phyloP scores from a whole-genome alignment of 2,888 invertebrate species.

The Seira musarum region DNA sequence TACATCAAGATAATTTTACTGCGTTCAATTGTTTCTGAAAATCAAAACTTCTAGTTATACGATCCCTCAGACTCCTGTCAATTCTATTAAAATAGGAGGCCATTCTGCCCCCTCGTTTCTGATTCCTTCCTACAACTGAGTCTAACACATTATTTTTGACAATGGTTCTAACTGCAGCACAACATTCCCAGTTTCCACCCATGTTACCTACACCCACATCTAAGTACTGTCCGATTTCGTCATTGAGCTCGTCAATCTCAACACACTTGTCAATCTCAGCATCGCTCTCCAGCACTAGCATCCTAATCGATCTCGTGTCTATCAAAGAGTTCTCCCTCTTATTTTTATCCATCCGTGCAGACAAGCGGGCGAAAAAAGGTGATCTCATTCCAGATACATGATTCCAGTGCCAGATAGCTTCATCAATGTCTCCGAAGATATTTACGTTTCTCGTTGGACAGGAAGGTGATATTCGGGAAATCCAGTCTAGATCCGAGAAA shows the following conservation, averaged over 20 bases:
- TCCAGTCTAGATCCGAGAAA: slow-evolving; percentile 46
- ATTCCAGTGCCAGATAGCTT: slow-evolving; percentile 38
- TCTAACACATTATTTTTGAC: slow-evolving; percentile 58
- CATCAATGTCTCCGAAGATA: slow-evolving; percentile 44
- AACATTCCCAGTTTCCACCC: slow-evolving; percentile 56
- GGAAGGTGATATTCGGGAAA: slow-evolving; percentile 27
- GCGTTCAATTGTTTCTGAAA: slow-evolving; percentile 39
- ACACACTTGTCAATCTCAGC: slow-evolving; percentile 39
- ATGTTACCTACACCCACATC: slow-evolving; percentile 22
- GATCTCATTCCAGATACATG: slow-evolving; percentile 41
- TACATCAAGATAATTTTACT: slow-evolving; percentile 35
- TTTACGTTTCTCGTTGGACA: slow-evolving; percentile 29
- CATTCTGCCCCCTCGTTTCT: slow-evolving; percentile 60
- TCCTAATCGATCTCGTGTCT: neutral
- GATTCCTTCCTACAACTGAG: slow-evolving; percentile 39
- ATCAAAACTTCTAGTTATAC: slow-evolving; percentile 54
- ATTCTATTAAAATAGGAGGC: slow-evolving; percentile 64
- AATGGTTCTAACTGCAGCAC: slow-evolving; percentile 62
- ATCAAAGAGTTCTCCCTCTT: neutral
- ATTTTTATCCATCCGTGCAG: neutral
- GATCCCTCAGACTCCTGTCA: slow-evolving; percentile 37
- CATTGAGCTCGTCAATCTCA: slow-evolving; percentile 34
- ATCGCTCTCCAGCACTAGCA: slow-evolving; percentile 59
- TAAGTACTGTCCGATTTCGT: slow-evolving; percentile 58
- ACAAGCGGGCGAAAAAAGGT: slow-evolving; percentile 29